Base-by-base conservation (phyloP, 2,888 invertebrate species). In the Ceraclea dissimilis region DNA sequence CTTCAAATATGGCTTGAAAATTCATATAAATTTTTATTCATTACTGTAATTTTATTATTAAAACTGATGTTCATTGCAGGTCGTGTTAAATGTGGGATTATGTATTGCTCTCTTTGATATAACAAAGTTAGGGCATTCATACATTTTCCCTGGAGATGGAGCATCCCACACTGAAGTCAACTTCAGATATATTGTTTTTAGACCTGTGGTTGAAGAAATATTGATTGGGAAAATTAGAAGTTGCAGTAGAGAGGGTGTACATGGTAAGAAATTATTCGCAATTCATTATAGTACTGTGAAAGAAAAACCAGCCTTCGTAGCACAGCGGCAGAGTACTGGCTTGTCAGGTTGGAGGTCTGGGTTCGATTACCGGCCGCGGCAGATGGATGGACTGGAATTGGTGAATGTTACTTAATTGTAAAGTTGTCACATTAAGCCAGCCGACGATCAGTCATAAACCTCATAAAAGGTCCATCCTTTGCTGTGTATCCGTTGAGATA, bases 21-120 rank as follows among this genome's bases (percentile, higher is more conserved):
- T 33, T 33, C 13, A 33, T 33, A 10, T 33, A 10, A 33, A 33
- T 8, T 13, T 33, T 8, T 33, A 13, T 33, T 13, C 33, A 33
- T 13, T 33, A 13, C 33, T 33, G 13, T 13, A 10, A 13, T 13
- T 33, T 33, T 33, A 13, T 33, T 13, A 33, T 10, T 13, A 13
- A 33, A 33, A 8, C 33, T 10, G 8, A 10, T n/a, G n/a, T n/a
- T 2, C 5, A 60, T 75, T 75, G 51, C 67, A 94, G 93, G 95
- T 97, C 53, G 86, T 97, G 48, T 79, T 93, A 62, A 90, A 97
- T 74, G 90, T 98, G 44, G 99, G 99, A 0, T 76, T 99, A 49
- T 96, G 96, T 67, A 92, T 99, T 68, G 91, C 92, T 21, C 75
- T 98, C 51, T 93, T 89, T 74, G 97, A 98, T 71, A 88, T 99